Conservation (phyloP, 1,140 invertebrate species). For the Drosophila lacteicornis region DNA sequence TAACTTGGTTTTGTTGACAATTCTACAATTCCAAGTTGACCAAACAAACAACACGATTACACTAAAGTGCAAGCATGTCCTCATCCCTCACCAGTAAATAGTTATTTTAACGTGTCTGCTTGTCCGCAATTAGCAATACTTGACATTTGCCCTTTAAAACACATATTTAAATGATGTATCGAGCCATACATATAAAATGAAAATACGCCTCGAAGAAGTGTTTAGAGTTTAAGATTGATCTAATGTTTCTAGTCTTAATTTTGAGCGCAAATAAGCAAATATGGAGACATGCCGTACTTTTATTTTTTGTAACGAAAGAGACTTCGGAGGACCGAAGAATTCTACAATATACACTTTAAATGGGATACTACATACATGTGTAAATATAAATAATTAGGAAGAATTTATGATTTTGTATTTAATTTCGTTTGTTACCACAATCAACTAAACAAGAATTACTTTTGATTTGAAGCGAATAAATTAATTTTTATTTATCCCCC, state of each 20-base stretch:
- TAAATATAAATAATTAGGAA: slow-evolving; percentile 50
- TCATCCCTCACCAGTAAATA: slow-evolving; percentile 18
- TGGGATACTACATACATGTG: slow-evolving; percentile 28
- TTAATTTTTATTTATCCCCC: slow-evolving; percentile 31
- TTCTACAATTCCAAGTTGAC: slow-evolving; percentile 40
- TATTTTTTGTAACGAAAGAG: slow-evolving; percentile 26
- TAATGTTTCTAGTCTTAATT: slow-evolving; percentile 49
- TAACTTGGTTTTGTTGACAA: slow-evolving; percentile 44
- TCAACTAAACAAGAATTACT: slow-evolving; percentile 60
- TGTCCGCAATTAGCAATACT: slow-evolving; percentile 30
- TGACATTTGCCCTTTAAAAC: neutral
- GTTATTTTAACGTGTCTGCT: slow-evolving; percentile 44
- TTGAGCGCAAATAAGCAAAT: slow-evolving; percentile 23
- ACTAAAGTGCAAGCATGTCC: slow-evolving; percentile 44
- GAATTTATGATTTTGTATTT: slow-evolving; percentile 69
- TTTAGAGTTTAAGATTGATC: slow-evolving; percentile 38
- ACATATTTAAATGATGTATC: slow-evolving; percentile 20
- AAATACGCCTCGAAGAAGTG: slow-evolving; percentile 18
- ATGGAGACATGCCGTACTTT: slow-evolving; percentile 43
- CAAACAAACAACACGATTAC: slow-evolving; percentile 38
- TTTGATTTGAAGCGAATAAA: slow-evolving; percentile 57
- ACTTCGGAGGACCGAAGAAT: slow-evolving; percentile 49
- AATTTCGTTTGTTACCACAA: slow-evolving; percentile 53
- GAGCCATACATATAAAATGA: slow-evolving; percentile 18
- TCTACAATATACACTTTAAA: slow-evolving; percentile 49